Evolutionary conservation across 1,140 invertebrate genomes (phyloP).

Genomic region (Stratiolaelaps scimitus): DNA sequence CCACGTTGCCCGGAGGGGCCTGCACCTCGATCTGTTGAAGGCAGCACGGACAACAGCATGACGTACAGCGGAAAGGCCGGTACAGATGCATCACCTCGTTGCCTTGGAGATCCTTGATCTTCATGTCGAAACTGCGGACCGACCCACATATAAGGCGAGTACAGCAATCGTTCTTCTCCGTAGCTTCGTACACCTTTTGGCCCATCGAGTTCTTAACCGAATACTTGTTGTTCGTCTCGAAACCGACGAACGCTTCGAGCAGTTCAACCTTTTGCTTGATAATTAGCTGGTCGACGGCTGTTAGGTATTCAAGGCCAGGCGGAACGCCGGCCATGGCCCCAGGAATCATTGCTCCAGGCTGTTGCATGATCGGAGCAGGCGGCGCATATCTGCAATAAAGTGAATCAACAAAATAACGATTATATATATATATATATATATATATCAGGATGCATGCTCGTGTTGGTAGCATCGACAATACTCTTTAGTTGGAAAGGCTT

Average conservation of each 20-base stretch:
- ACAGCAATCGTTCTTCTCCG: conserved; percentile 50
- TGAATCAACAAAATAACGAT: neutral
- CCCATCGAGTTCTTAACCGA: conserved; percentile 56
- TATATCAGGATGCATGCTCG: neutral
- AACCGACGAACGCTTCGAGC: conserved; percentile 56
- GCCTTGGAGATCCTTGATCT: conserved; percentile 60
- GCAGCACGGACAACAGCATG: conserved; percentile 69
- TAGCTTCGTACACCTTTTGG: conserved; percentile 65
- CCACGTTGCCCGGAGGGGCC: conserved; percentile 48
- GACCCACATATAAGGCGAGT: conserved; percentile 63
- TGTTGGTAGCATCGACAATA: neutral
- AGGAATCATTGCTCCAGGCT: conserved; percentile 1
- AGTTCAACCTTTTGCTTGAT: conserved; percentile 76
- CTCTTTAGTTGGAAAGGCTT: no score
- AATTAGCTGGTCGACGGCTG: conserved; percentile 70
- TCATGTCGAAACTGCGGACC: conserved; percentile 66
- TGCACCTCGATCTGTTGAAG: conserved; percentile 62
- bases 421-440: neutral
- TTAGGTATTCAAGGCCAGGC: conserved; percentile 81
- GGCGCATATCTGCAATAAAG: neutral
- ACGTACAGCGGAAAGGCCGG: conserved; percentile 59
- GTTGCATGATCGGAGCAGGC: no score
- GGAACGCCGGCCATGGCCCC: conserved; percentile 53
- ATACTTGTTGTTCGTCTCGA: conserved; percentile 80
- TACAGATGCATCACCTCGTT: conserved; percentile 50